These are phyloP conservation scores for Enteromius argenteus DNA, from an alignment of 2,797 vertebrate species.

Conservation along the genomic window DNA sequence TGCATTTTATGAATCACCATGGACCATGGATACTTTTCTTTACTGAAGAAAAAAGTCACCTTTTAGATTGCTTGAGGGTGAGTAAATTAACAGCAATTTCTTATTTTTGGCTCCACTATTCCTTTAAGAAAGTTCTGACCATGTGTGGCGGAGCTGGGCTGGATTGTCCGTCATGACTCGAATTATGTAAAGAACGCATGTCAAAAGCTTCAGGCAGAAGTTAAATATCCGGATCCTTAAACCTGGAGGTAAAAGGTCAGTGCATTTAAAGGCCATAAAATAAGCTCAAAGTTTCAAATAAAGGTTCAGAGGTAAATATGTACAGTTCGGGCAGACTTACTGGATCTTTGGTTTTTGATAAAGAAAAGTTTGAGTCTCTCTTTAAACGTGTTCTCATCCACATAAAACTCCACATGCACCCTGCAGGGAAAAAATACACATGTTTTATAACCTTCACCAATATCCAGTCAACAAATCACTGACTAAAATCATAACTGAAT, in stretches of 20 bases:
- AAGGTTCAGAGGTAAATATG: neutral
- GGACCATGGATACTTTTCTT: neutral
- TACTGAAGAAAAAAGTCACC: neutral
- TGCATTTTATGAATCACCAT: neutral
- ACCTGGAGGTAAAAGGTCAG: conserved; percentile 72
- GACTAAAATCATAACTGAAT: neutral
- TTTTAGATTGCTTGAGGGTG: neutral
- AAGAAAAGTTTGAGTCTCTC: conserved; percentile 97
- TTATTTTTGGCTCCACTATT: neutral
- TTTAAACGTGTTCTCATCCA: conserved; percentile 98
- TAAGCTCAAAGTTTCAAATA: neutral
- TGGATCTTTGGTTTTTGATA: conserved; percentile 99
- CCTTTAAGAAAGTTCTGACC: conserved; percentile 42
- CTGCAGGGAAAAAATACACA: conserved; percentile 66
- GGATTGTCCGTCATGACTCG: conserved; percentile 92
- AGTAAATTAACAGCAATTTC: neutral
- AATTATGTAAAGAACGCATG: conserved; percentile 94
- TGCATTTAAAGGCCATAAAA: neutral
- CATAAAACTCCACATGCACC: conserved; percentile 97
- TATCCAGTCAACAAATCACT: neutral
- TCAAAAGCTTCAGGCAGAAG: conserved; percentile 96
- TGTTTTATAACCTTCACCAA: neutral
- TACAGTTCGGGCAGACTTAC: conserved; percentile 75
- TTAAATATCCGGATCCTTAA: conserved; percentile 94
- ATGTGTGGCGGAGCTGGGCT: conserved; percentile 63